Evolutionary conservation across 1,140 invertebrate genomes (phyloP), one percentile per base, ranked within the genome.

Genomic region (Drosophila eugracilis): DNA sequence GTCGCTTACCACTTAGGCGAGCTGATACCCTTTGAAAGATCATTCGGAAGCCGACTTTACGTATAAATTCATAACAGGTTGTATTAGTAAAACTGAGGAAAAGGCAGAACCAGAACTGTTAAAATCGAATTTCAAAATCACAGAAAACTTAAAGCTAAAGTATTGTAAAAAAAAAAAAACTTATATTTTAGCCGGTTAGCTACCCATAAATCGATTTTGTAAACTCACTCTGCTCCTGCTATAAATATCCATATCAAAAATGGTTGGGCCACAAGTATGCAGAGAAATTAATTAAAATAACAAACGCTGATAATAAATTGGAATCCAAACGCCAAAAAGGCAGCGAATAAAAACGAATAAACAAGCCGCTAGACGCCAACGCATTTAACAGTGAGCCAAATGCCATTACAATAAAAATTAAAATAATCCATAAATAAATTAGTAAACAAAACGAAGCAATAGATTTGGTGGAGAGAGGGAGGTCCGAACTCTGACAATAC

Each of bases 351-450:
- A n/a, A n/a, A 12, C 48, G 32, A 50, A 63, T 47, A 70, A 66
- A 55, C 72, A 65, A 67, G 55, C 21, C 41, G 52, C 72, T 12
- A 17, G 39, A 70, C 76, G 72, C 54, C 78, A 80, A 67, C 55
- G 55, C 53, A 37, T 59, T 14, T 47, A 48, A 41, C 58, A 62
- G 59, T 72, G 55, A 58, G 76, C 58, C 83, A 76, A 76, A 76
- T 80, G 81, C 50, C 67, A 79, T 75, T 85, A 77, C 71, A 86
- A 70, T 80, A 74, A 65, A 80, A 81, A 62, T 81, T 66, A 55
- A 86, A 86, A 74, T 74, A 77, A 79, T 84, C 71, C 80, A 75
- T 85, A 80, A 84, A 84, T 84, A 85, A 84, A 79, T 84, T 84
- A 79, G 65, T 57, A 67, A 75, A 65, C 60, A 73, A 57, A 75